A percentile compares a stretch with the other conserved stretches of the same genome.
Conservation (phyloP, 2,888 invertebrate species). For the Steinernema scapterisci region DNA sequence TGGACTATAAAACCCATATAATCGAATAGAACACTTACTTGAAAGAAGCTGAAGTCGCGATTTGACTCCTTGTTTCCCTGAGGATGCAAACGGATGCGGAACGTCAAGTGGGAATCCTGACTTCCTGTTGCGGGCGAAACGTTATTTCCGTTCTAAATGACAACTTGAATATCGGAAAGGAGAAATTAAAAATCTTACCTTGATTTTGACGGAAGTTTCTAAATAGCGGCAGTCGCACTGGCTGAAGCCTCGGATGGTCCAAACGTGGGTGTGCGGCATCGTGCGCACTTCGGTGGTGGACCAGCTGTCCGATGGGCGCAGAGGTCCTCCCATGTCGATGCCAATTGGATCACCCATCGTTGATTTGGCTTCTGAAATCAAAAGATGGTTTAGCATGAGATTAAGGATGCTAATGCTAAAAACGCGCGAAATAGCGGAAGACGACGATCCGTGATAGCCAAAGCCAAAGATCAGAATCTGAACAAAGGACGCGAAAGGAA, state of each 20-base stretch:
- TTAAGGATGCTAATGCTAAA: too few species aligned
- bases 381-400: neutral
- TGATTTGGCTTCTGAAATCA: neutral
- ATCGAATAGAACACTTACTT: constrained; percentile 46
- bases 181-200: constrained; percentile 37
- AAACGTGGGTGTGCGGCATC: constrained; percentile 59
- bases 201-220: constrained; percentile 63
- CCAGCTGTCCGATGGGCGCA: constrained; percentile 48
- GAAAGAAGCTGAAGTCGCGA: constrained; percentile 68
- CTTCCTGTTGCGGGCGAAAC: neutral
- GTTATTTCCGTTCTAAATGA: constrained; percentile 26
- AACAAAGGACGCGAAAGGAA: too few species aligned
- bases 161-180: neutral
- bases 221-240: constrained; percentile 66
- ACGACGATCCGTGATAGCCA: neutral
- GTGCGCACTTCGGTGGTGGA: constrained; percentile 58
- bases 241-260: constrained; percentile 65
- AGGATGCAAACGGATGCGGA: constrained; percentile 66
- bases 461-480: too few species aligned
- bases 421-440: neutral
- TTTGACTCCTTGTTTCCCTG: constrained; percentile 68
- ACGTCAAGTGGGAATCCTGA: constrained; percentile 39
- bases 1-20: neutral
- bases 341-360: constrained; percentile 15
- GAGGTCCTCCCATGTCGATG: constrained; percentile 9